phyloP scores from a whole-genome alignment of 2,113 vertebrate species.

The Ptyas mucosa region DNA sequence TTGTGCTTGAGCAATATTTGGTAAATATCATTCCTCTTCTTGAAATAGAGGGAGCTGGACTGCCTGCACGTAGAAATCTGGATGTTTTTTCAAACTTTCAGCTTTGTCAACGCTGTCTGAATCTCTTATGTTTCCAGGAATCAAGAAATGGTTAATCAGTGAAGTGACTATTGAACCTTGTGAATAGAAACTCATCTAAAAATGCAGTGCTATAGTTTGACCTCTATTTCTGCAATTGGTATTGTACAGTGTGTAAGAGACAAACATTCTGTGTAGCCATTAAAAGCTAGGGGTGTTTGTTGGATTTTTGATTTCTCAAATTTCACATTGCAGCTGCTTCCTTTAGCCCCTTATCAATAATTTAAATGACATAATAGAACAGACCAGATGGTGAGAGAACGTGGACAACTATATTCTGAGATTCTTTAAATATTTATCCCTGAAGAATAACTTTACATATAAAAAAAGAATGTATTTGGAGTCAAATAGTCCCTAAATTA shows the following conservation, averaged over 20 bases:
- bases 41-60: background rate
- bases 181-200: background rate
- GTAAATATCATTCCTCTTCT: background rate
- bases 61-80: background rate
- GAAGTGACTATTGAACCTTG: slow-evolving; percentile 3
- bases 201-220: background rate
- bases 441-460: background rate
- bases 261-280: background rate
- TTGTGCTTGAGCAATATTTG: background rate
- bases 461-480: background rate
- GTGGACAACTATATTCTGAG: background rate
- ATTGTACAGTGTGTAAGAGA: background rate
- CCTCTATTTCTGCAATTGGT: background rate
- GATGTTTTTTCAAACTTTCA: background rate
- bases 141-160: background rate
- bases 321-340: background rate
- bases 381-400: background rate
- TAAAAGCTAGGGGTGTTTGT: background rate
- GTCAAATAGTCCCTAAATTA: background rate
- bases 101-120: background rate
- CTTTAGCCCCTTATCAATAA: background rate
- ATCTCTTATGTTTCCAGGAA: background rate
- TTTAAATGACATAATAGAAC: background rate
- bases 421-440: background rate
- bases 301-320: background rate